Base-by-base conservation (phyloP, 1,140 invertebrate species). In the Drosophila sulfurigaster region DNA sequence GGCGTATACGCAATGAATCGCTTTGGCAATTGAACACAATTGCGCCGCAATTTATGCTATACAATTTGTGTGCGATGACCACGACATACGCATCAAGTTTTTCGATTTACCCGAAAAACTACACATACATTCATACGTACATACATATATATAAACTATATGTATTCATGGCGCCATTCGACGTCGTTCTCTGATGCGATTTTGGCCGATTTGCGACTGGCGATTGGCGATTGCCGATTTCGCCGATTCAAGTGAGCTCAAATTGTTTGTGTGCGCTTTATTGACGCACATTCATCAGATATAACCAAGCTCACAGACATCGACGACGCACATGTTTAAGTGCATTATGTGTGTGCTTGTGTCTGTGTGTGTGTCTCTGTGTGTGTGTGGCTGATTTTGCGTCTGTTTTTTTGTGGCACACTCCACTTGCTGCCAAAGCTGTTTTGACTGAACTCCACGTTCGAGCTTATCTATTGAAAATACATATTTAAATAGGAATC, bases 401-500 rank as follows among this genome's bases (percentile, higher is more conserved):
- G 32, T 52, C 54, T 67, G 30, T 68, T 59, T 58, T 38, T 68
- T 16, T 43, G 38, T 11, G 2, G 8, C 35, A 38, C 64, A 58
- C 48, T 67, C 46, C 58, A 67, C 54, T 20, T 59, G 70, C 71
- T 60, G 38, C 16, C 7, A 32, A 3, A 8, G 32, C 7, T 41
- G 38, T 49, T 65, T 58, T 71, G 32, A 28, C 49, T 54, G 41
- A 45, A 59, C 54, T 62, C 62, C 13, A 10, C 30, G 20, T 25
- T 32, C 60, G 38, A 28, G 79, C 60, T 70, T 81, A 83, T 66
- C 81, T 66, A 49, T 74, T 43, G 56, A 87, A 82, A 79, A 82
- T 76, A 88, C 41, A 82, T 63, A 88, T 88, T 83, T 88, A 88
- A 88, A 83, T 80, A 51, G 35, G 63, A 80, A 83, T 80, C 74